These are phyloP conservation scores for Myrmecophaga tridactyla DNA, from an alignment of 2,113 vertebrate genomes.

Conservation along the genomic window DNA sequence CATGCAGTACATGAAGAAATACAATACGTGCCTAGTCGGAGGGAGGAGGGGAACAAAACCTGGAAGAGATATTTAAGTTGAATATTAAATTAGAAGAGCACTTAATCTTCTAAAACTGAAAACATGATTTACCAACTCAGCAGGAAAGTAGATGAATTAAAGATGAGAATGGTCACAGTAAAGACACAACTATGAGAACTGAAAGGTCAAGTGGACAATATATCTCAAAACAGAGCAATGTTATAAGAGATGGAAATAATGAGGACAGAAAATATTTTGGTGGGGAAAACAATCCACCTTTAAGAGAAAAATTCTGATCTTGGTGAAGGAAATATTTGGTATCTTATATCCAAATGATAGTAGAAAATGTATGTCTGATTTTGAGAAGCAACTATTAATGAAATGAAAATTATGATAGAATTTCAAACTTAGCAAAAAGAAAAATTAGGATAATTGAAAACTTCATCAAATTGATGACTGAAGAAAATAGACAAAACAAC, in stretches of 20 bases:
- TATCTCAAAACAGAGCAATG: background rate
- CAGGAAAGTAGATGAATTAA: background rate
- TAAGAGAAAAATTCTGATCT: background rate
- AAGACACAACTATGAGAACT: background rate
- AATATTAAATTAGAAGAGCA: background rate
- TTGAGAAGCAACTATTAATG: background rate
- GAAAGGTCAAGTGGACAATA: background rate
- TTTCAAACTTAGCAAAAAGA: background rate
- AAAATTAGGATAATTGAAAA: background rate
- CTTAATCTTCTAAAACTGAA: background rate
- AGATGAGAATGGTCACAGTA: background rate
- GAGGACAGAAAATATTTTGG: background rate
- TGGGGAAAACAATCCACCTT: background rate
- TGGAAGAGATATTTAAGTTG: background rate
- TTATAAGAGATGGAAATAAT: background rate
- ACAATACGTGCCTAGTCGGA: background rate
- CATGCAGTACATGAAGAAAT: too few relatives aligned
- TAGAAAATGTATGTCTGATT: background rate
- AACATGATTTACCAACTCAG: background rate
- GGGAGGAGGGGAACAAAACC: background rate
- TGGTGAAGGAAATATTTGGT: background rate
- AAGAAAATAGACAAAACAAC: background rate
- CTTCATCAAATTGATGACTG: background rate
- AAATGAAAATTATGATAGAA: background rate
- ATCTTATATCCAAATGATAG: background rate